Conservation (phyloP, 2,113 vertebrate genomes). For the Pygoscelis adeliae region DNA sequence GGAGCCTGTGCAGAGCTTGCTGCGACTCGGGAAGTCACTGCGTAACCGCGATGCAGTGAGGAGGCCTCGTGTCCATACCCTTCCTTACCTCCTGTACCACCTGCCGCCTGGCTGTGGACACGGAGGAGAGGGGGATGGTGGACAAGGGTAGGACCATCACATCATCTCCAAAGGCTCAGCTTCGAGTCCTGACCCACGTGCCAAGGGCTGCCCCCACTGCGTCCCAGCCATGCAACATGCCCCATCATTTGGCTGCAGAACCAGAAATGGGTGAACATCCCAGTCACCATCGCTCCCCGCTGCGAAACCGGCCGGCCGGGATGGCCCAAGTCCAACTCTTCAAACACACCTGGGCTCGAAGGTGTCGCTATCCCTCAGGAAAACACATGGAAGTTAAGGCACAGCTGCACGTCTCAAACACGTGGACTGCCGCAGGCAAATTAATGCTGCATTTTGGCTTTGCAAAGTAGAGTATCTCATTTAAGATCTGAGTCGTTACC, state of each 20-base stretch:
- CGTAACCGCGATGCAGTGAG: rapidly evolving
- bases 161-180: neutral
- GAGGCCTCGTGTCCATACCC: neutral
- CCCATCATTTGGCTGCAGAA: neutral
- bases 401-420: neutral
- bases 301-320: neutral
- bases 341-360: neutral
- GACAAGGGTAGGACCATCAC: neutral
- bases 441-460: neutral
- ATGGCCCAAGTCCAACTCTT: neutral
- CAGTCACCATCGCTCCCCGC: neutral
- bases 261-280: neutral
- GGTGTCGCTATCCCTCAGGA: neutral
- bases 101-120: neutral
- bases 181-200: rapidly evolving
- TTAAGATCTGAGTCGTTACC: neutral
- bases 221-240: rapidly evolving
- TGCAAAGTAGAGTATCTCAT: neutral
- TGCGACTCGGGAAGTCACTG: neutral
- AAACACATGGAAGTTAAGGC: neutral
- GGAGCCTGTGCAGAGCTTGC: neutral
- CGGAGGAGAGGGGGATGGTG: neutral
- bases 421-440: neutral
- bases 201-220: rapidly evolving
- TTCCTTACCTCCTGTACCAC: neutral